A percentile compares a stretch with the other conserved stretches of the same genome.
Conservation (phyloP, 2,113 vertebrate genomes). For the Bothrops jararaca region DNA sequence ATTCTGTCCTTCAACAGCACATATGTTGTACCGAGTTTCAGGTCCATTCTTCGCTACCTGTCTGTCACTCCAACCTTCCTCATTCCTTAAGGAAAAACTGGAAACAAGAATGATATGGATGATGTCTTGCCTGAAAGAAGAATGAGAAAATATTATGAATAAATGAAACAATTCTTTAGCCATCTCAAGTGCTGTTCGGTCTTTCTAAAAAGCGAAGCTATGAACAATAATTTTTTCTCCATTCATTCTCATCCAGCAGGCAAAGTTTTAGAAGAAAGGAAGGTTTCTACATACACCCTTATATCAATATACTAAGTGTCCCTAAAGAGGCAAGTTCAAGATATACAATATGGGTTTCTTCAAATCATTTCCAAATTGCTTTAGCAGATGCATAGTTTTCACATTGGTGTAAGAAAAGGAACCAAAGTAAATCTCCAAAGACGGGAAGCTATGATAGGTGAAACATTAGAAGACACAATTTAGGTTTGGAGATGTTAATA, state of each 20-base stretch:
- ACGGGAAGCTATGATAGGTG: too few species aligned
- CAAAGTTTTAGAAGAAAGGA: not conserved
- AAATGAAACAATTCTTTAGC: not conserved
- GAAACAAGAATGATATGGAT: not conserved
- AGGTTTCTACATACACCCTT: not conserved
- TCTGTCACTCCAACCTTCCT: not conserved
- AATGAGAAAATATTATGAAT: not conserved
- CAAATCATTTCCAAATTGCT: not conserved
- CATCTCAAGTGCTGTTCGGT: not conserved
- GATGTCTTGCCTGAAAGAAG: not conserved
- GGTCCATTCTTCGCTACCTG: not conserved
- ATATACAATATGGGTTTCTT: not conserved
- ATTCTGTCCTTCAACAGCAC: not conserved
- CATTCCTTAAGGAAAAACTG: not conserved
- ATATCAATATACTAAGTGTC: not conserved
- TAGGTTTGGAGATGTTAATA: not conserved
- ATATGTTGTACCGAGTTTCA: not conserved
- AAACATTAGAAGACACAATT: not conserved
- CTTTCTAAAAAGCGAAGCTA: not conserved
- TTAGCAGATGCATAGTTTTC: not conserved
- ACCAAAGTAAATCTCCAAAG: not conserved
- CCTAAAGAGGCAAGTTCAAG: not conserved
- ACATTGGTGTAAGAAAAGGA: not conserved
- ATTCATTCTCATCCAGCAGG: not conserved
- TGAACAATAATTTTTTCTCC: not conserved